These are phyloP conservation scores for Rhegmatorhina hoffmannsi DNA, from an alignment of 2,113 vertebrate species.

Conservation along the genomic window DNA sequence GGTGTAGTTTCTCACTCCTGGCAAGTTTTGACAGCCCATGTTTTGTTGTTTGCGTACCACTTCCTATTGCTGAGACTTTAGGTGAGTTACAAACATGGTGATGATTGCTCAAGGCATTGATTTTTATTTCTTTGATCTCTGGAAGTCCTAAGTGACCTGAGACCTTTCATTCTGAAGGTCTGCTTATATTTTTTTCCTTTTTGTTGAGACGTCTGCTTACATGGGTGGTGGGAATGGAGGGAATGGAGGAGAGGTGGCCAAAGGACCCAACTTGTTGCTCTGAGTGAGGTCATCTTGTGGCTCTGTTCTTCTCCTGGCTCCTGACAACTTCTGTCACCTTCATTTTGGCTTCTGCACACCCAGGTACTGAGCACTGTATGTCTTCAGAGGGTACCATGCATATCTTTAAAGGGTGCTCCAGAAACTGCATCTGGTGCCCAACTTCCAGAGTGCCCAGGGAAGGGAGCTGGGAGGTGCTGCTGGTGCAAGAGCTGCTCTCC, in stretches of 20 bases:
- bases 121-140: neutral
- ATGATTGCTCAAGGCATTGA: neutral
- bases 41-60: neutral
- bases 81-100: neutral
- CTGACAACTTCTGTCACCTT: neutral
- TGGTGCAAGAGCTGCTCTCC: neutral
- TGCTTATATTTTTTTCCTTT: too few relatives aligned
- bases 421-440: neutral
- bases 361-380: fast-evolving
- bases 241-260: neutral
- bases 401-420: neutral
- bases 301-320: neutral
- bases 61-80: neutral
- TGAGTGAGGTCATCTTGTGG: neutral
- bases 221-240: fast-evolving
- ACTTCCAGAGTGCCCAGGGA: neutral
- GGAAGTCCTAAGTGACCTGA: neutral
- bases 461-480: neutral
- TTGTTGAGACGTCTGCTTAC: neutral
- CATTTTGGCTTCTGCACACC: neutral
- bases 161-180: neutral
- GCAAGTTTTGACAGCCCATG: neutral
- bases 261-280: fast-evolving
- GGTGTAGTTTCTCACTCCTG: neutral
- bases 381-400: neutral